Percentiles rank a stretch among this genome's conserved stretches.
phyloP scores from a whole-genome alignment of 2,888 invertebrate genomes.

The Anorthoa munda region DNA sequence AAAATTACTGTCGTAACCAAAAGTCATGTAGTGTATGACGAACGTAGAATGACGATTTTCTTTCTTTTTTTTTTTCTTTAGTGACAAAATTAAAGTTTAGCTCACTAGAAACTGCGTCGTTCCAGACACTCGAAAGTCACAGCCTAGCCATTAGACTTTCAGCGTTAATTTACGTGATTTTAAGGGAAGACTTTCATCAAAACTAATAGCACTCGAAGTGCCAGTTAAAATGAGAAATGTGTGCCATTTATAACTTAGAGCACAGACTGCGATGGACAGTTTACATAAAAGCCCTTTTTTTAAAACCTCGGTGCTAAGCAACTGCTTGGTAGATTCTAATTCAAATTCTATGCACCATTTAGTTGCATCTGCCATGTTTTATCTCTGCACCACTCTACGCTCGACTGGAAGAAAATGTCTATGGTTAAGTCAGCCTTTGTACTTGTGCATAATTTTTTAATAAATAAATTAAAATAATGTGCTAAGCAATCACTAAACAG shows the following conservation, averaged over 20 bases:
- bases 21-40: neutral
- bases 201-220: constrained; percentile 61
- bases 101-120: constrained; percentile 5
- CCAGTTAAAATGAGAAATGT: constrained; percentile 66
- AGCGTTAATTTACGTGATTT: constrained; percentile 48
- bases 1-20: neutral
- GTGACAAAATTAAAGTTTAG: constrained; percentile 6
- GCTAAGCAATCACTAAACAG: too few relatives aligned
- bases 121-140: constrained; percentile 30
- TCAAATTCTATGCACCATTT: too few relatives aligned
- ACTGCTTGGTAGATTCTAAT: too few relatives aligned
- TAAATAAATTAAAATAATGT: too few relatives aligned
- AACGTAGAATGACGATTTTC: too few relatives aligned
- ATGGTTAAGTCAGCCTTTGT: too few relatives aligned
- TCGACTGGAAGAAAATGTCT: too few relatives aligned
- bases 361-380: too few relatives aligned
- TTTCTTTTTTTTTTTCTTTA: too few relatives aligned
- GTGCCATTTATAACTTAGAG: constrained; percentile 51
- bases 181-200: constrained; percentile 54
- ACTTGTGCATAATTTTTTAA: too few relatives aligned
- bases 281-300: neutral
- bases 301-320: too few relatives aligned
- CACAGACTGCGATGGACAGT: constrained; percentile 21
- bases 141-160: constrained; percentile 29
- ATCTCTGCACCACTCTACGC: too few relatives aligned